These are phyloP conservation scores for Mobula hypostoma DNA, from an alignment of 2,113 vertebrate species.

Conservation along the genomic window DNA sequence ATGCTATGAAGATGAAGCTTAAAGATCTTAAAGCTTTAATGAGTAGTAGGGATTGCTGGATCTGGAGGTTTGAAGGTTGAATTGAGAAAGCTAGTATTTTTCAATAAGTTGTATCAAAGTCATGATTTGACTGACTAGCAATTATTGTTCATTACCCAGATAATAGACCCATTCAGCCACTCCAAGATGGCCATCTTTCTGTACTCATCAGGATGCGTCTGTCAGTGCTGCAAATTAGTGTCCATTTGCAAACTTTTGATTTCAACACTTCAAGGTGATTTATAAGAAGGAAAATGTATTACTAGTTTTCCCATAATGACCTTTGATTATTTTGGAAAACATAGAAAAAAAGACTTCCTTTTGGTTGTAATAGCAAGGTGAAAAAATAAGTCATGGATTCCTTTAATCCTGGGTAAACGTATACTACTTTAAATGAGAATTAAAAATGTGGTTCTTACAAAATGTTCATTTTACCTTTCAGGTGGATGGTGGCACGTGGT, in stretches of 20 bases:
- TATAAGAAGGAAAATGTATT: neutral
- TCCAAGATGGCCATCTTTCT: neutral
- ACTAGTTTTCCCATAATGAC: neutral
- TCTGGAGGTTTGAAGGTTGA: neutral
- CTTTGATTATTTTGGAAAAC: neutral
- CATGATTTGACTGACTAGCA: neutral
- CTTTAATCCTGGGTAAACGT: neutral
- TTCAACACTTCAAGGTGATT: neutral
- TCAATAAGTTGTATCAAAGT: neutral
- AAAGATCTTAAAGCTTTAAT: neutral
- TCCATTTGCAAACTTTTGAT: neutral
- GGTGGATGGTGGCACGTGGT: constrained; percentile 99
- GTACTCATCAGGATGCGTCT: neutral
- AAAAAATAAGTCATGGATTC: neutral
- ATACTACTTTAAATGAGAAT: neutral
- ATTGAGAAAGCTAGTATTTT: neutral
- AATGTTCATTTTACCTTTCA: constrained; percentile 46
- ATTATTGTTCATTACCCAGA: neutral
- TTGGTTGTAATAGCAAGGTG: neutral
- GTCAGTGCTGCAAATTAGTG: neutral
- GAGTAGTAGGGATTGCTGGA: neutral
- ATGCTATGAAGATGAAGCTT: neutral
- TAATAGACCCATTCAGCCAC: neutral
- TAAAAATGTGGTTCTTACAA: neutral
- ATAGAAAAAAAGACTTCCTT: neutral